A percentile compares a stretch with the other conserved stretches of the same genome.
Conservation (phyloP, 1,140 invertebrate species). For the Aplysia californica region DNA sequence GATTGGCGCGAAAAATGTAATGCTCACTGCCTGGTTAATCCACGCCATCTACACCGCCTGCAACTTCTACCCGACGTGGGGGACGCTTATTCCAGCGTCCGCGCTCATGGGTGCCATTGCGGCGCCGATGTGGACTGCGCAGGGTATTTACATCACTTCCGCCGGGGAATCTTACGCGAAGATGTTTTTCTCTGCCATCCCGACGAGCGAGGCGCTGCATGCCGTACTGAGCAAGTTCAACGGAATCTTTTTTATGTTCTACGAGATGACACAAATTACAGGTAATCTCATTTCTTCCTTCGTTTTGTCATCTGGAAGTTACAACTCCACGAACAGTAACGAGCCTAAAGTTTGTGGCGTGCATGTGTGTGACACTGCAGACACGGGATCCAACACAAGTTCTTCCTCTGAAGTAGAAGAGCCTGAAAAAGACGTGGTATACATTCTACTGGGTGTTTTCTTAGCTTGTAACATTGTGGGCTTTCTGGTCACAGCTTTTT, state of each 20-base stretch:
- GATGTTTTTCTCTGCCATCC: background rate
- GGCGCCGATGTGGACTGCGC: conserved; percentile 47
- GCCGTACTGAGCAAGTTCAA: conserved; percentile 46
- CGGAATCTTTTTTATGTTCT: conserved; percentile 48
- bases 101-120: conserved; percentile 38
- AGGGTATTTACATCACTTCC: conserved; percentile 40
- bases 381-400: background rate
- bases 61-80: conserved; percentile 66
- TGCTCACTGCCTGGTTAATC: conserved; percentile 38
- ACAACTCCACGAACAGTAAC: conserved; percentile 6
- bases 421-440: conserved; percentile 41
- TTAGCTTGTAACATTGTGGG: conserved; percentile 46
- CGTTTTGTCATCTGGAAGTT: conserved; percentile 33
- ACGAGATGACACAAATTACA: conserved; percentile 44
- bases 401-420: conserved; percentile 27
- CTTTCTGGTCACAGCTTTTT: conserved; percentile 37
- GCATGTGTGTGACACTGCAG: background rate
- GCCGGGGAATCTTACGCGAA: conserved; percentile 28
- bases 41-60: conserved; percentile 42
- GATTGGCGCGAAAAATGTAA: conserved; percentile 41
- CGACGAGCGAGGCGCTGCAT: conserved; percentile 23
- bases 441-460: conserved; percentile 49
- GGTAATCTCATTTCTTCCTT: conserved; percentile 51
- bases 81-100: conserved; percentile 42
- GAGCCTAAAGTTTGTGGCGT: conserved; percentile 25